Conservation (phyloP, 1,140 invertebrate genomes). For the Palaemon carinicauda region DNA sequence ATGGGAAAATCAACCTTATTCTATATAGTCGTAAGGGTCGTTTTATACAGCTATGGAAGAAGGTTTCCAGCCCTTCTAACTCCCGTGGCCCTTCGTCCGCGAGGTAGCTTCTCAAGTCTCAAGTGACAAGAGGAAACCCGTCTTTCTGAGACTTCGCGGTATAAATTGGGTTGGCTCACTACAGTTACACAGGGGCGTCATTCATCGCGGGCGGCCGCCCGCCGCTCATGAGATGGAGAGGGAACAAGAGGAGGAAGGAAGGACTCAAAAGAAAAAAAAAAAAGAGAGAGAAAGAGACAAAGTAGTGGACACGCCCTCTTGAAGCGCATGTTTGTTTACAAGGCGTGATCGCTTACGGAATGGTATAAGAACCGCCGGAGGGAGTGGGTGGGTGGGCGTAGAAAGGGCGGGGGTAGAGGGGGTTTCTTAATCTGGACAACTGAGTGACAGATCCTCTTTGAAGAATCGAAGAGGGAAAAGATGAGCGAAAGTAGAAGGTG, state of each 20-base stretch:
- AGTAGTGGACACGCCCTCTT: too few relatives aligned
- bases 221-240: too few relatives aligned
- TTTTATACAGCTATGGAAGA: not conserved
- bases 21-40: not conserved
- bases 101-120: not conserved
- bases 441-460: too few relatives aligned
- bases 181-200: not conserved
- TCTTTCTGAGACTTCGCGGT: not conserved
- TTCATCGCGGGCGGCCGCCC: not conserved
- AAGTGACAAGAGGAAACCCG: not conserved
- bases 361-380: not conserved
- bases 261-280: not conserved
- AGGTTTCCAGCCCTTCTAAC: not conserved
- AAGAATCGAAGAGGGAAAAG: not conserved
- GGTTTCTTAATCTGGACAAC: too few relatives aligned
- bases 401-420: not conserved
- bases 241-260: not conserved
- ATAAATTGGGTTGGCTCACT: not conserved
- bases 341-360: too few relatives aligned
- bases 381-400: not conserved
- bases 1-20: not conserved
- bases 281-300: too few relatives aligned
- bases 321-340: too few relatives aligned
- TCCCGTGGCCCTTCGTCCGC: not conserved
- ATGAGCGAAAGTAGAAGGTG: not conserved